Evolutionary conservation across 2,113 vertebrate genomes (phyloP), one percentile per base, ranked within the genome.

Genomic region (Limanda limanda): DNA sequence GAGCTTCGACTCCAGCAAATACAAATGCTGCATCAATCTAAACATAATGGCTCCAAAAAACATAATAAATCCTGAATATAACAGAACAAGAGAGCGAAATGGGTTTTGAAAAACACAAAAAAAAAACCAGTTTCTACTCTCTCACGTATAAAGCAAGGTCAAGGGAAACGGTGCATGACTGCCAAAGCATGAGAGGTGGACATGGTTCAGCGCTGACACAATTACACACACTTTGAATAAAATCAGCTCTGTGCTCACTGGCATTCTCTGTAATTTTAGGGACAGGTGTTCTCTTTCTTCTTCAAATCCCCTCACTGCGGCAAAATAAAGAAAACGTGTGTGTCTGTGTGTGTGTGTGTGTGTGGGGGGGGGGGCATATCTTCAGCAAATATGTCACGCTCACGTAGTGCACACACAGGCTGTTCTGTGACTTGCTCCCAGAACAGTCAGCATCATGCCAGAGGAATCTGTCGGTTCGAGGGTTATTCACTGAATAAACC

Each of bases 321-420:
- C 61, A 79, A 68, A 57, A 81, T 74, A 67, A 14, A 18, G 8
- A 24, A 12, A 35, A n/a, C 8, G 21, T 0, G 45, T 7, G 31
- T 31, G 27, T 31, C 4, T 31, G 27, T 31, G 5, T 31, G 27
- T 6, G 27, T 6, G 27, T 6, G 31, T 1, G 31, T n/a, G n/a
- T n/a, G n/a, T n/a, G 31, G 31, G 31, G 5, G 31, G 18, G 12
- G 24, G 2, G 14, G 58, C 48, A 68, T 13, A 8, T 74, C 63
- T 83, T 84, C 62, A 76, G 81, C 71, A 84, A 54, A 87, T 82
- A 75, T 82, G 74, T 86, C 78, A 82, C 12, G 55, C 81, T 76
- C 64, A 68, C 47, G 47, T 48, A 69, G 56, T 52, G 14, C 79
- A 63, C 68, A 61, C 81, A 81, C 3, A 21, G 61, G n/a, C 75